Percentiles rank a stretch among this genome's conserved stretches.
Conservation (phyloP, 2,113 vertebrate genomes). For the Hemiscyllium ocellatum region DNA sequence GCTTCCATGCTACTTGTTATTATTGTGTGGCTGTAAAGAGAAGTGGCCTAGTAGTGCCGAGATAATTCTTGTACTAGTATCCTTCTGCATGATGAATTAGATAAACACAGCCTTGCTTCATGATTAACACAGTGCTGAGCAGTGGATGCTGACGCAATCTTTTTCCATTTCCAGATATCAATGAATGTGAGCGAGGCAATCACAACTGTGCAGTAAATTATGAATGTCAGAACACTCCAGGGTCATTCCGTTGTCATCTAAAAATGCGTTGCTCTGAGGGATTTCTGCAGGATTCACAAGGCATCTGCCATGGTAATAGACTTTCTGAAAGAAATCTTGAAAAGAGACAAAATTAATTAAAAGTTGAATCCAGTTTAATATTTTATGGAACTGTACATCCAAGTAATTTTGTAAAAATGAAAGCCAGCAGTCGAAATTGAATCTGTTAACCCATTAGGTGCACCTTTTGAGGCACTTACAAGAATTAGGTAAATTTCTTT, state of each 20-base stretch:
- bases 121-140: neutral
- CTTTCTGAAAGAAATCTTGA: no score
- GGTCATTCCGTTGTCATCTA: slow-evolving; percentile 73
- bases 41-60: neutral
- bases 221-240: slow-evolving; percentile 73
- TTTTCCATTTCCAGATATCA: slow-evolving; percentile 59
- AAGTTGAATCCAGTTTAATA: neutral
- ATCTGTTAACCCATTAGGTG: neutral
- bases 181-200: slow-evolving; percentile 65
- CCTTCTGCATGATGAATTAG: neutral
- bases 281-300: slow-evolving; percentile 75
- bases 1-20: neutral
- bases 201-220: slow-evolving; percentile 67
- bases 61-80: neutral
- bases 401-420: neutral
- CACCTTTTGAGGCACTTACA: neutral
- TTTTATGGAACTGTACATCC: neutral
- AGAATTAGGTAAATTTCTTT: neutral
- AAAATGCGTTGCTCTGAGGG: slow-evolving; percentile 74
- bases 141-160: neutral
- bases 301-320: slow-evolving; percentile 80
- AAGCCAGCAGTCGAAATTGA: neutral
- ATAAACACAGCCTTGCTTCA: neutral
- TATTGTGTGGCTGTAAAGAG: neutral
- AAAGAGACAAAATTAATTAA: neutral